Conservation (phyloP, 2,888 invertebrate genomes). For the Polydrusus pterygomalis region DNA sequence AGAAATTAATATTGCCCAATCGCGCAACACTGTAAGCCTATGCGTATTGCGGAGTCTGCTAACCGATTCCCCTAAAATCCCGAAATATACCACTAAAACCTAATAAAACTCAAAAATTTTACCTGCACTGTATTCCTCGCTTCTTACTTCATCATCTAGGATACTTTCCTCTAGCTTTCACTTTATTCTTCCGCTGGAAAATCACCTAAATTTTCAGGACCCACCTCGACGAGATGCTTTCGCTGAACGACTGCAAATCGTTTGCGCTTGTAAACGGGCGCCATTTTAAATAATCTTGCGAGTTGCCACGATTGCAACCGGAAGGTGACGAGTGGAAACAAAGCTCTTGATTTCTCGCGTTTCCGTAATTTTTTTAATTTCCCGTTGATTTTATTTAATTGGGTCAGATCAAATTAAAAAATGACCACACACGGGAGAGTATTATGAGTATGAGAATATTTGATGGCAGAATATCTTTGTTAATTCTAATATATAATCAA, state of each 20-base stretch:
- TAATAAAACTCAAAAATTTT: conserved; percentile 62
- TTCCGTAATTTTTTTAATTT: conserved; percentile 20
- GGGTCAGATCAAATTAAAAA: conserved; percentile 10
- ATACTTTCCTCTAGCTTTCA: conserved; percentile 52
- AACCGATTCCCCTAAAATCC: conserved; percentile 58
- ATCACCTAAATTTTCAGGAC: conserved; percentile 46
- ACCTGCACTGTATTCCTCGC: conserved; percentile 58
- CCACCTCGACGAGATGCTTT: conserved; percentile 35
- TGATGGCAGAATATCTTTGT: background rate
- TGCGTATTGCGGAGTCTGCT: conserved; percentile 61
- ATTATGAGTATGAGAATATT: background rate
- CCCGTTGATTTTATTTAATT: conserved; percentile 26
- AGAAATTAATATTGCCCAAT: conserved; percentile 58
- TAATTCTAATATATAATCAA: background rate
- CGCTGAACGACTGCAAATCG: conserved; percentile 47
- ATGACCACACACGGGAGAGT: background rate
- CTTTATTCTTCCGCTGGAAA: conserved; percentile 57
- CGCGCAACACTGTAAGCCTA: conserved; percentile 66
- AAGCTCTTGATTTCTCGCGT: conserved; percentile 19
- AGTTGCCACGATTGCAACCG: conserved; percentile 34
- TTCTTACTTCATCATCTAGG: conserved; percentile 53
- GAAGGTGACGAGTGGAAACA: conserved; percentile 30
- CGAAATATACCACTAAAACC: conserved; percentile 54
- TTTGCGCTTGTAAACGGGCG: conserved; percentile 43
- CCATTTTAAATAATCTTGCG: conserved; percentile 46